Evolutionary conservation across 2,113 vertebrate species (phyloP).

Genomic region (Mustelus asterias): DNA sequence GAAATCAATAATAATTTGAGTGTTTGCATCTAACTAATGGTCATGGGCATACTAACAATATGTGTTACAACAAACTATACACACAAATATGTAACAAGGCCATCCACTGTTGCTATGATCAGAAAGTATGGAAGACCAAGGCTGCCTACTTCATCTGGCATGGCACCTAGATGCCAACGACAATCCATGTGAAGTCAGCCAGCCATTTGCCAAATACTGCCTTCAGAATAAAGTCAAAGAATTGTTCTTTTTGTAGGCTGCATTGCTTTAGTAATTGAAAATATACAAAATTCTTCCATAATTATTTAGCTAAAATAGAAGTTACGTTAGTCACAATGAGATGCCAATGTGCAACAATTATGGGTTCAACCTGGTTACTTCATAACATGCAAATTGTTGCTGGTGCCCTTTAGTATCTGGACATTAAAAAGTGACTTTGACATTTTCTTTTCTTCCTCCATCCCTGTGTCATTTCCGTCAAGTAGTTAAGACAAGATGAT

Average conservation of each 20-base stretch:
- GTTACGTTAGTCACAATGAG: neutral
- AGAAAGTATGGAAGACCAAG: neutral
- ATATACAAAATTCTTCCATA: neutral
- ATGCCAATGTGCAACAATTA: neutral
- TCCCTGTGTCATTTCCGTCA: neutral
- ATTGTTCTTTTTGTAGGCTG: neutral
- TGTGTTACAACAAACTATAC: neutral
- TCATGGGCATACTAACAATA: neutral
- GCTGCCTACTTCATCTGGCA: neutral
- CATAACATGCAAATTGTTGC: neutral
- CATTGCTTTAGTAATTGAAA: neutral
- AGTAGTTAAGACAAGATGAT: neutral
- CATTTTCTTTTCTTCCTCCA: neutral
- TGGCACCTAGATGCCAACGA: neutral
- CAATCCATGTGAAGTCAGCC: no score
- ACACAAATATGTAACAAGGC: neutral
- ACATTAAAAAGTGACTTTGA: neutral
- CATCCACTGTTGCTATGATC: neutral
- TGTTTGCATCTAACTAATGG: neutral
- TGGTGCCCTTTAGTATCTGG: neutral
- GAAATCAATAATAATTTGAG: neutral
- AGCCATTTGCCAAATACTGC: neutral
- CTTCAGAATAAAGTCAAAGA: neutral
- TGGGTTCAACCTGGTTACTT: neutral
- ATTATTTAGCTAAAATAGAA: neutral